phyloP scores from a whole-genome alignment of 2,113 vertebrate species.

The Rhineura floridana region DNA sequence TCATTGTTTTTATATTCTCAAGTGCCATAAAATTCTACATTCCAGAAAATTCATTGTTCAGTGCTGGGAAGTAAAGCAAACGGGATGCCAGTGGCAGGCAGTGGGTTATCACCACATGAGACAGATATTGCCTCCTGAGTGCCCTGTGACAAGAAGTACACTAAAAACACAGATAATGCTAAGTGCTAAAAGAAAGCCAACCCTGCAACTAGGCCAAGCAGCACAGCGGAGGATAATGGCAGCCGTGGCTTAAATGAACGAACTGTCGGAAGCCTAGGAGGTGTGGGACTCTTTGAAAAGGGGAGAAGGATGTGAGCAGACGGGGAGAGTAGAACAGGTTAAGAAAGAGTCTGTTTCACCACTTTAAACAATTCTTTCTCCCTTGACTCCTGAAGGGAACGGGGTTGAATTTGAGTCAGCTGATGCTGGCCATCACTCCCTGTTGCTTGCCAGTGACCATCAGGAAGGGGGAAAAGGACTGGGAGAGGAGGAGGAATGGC shows the following conservation, averaged over 20 bases:
- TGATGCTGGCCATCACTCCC: not conserved
- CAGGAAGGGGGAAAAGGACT: not conserved
- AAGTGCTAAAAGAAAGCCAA: not conserved
- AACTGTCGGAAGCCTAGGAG: not conserved
- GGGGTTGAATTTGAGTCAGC: not conserved
- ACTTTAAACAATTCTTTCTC: not conserved
- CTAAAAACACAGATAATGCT: constrained; percentile 31
- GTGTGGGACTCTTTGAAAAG: not conserved
- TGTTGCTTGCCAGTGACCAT: not conserved
- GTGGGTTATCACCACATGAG: constrained; percentile 25
- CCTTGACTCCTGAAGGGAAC: not conserved
- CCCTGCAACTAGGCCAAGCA: not conserved
- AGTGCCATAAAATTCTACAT: constrained; percentile 28
- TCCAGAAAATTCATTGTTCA: constrained; percentile 16
- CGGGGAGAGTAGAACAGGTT: not conserved
- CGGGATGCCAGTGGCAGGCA: not conserved
- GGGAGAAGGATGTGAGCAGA: not conserved
- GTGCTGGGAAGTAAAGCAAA: constrained; percentile 22
- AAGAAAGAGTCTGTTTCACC: not conserved
- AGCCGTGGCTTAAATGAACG: constrained; percentile 8
- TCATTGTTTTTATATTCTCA: constrained; percentile 28
- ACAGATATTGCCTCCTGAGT: constrained; percentile 18
- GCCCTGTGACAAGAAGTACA: constrained; percentile 18
- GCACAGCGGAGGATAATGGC: not conserved
- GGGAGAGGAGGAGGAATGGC: not conserved